phyloP scores from a whole-genome alignment of 2,113 vertebrate species.

The Anser brachyrhynchus region DNA sequence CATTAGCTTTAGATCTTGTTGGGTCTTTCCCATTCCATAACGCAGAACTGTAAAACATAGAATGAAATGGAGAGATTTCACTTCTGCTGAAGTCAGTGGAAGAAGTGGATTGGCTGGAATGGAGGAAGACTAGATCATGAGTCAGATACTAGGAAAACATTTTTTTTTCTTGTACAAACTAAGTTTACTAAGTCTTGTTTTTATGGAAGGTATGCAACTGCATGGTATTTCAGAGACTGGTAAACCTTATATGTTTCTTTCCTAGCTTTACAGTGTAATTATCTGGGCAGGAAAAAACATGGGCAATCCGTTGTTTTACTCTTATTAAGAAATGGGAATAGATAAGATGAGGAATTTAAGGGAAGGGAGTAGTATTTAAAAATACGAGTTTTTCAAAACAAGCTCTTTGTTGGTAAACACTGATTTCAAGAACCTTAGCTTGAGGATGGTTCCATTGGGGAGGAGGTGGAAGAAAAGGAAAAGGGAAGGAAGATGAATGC shows the following conservation, averaged over 20 bases:
- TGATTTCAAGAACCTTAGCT: not conserved
- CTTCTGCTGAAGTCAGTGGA: not conserved
- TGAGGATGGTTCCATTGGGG: not conserved
- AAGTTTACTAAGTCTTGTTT: not conserved
- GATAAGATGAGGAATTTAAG: not conserved
- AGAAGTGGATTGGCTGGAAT: not conserved
- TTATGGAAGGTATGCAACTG: not conserved
- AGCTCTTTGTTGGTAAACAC: not conserved
- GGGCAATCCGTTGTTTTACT: not conserved
- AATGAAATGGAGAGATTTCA: not conserved
- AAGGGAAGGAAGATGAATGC: not conserved
- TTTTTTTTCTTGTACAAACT: not conserved
- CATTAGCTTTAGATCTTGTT: not conserved
- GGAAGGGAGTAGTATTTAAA: not conserved
- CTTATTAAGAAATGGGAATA: not conserved
- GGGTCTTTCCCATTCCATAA: not conserved
- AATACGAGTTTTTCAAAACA: not conserved
- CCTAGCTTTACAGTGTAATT: not conserved
- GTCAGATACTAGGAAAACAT: not conserved
- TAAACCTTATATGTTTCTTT: not conserved
- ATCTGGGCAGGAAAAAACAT: not conserved
- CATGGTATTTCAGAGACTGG: not conserved
- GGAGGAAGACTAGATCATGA: not conserved
- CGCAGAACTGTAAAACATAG: not conserved
- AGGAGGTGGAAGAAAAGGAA: not conserved